Evolutionary conservation across 2,113 vertebrate species (phyloP), one percentile per base, ranked within the genome.

Genomic region (Muntiacus reevesi): DNA sequence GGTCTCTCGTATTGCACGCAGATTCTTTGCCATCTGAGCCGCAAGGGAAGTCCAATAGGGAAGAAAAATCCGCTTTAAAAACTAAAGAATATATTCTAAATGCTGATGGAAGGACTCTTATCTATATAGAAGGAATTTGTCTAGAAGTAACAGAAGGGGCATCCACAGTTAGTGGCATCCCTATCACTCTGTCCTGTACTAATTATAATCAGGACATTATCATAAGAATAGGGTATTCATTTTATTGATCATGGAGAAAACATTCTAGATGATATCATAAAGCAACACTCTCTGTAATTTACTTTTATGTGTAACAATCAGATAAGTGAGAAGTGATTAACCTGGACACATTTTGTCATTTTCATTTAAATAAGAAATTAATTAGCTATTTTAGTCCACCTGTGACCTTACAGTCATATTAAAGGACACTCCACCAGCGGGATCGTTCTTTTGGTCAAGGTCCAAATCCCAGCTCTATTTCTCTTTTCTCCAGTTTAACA

Each of bases 31-130:
- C 36, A 74, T 6, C 67, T 74, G 67, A 74, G n/a, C 67, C 10
- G 25, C 67, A 40, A 74, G 2, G 11, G 21, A 74, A 74, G n/a
- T 36, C 67, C 67, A 40, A 57, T 25, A 45, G 45, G 43, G 27
- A 82, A 91, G 6, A 36, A 54, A 90, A 84, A 23, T 0, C 57
- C 79, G 64, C 28, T 87, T 47, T 43, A 27, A 60, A 54, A n/a
- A 64, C n/a, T 33, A 67, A 89, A 76, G 36, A 71, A 79, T 60
- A 88, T 33, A 36, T 47, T 28, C 40, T 67, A 81, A 96, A 94
- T 28, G 55, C 33, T 62, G 28, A 43, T 7, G 54, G 50, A 59
- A 64, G 30, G 30, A 87, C 1, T 83, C 7, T 0, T 30, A 23
- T 57, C 17, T 19, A 57, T 33, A 16, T 7, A 57, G 40, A 96